These are phyloP conservation scores for Catharus fuscescens DNA, from an alignment of 2,113 vertebrate genomes.

Conservation along the genomic window DNA sequence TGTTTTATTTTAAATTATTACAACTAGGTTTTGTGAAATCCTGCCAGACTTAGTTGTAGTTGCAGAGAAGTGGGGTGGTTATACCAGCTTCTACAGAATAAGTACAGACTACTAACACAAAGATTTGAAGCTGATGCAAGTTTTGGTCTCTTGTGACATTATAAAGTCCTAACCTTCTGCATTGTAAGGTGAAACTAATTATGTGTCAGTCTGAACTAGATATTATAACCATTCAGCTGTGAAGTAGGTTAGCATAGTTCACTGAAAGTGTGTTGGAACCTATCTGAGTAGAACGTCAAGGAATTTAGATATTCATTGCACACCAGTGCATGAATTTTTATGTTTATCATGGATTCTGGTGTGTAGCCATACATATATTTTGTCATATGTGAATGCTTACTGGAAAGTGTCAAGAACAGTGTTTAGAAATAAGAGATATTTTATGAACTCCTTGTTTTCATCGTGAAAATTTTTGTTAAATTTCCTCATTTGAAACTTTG, in stretches of 20 bases:
- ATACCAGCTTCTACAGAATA: background rate
- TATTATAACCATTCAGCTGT: conserved; percentile 17
- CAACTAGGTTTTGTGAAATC: background rate
- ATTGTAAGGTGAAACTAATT: conserved; percentile 44
- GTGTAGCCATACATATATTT: background rate
- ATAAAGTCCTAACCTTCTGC: conserved; percentile 4
- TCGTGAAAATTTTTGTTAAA: background rate
- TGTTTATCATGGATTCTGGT: background rate
- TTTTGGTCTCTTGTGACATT: conserved; percentile 1
- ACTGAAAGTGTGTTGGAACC: background rate
- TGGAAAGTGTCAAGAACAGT: background rate
- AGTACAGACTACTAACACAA: background rate
- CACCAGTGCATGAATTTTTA: background rate
- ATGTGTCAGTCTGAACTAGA: background rate
- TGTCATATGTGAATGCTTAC: background rate
- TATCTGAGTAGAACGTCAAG: background rate
- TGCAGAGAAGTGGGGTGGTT: background rate
- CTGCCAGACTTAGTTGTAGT: background rate
- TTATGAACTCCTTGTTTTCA: background rate
- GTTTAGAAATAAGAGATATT: background rate
- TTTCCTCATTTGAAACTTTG: background rate
- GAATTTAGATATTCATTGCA: background rate
- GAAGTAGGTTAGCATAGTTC: conserved; percentile 26
- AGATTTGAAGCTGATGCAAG: background rate
- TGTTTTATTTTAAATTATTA: background rate